phyloP scores from a whole-genome alignment of 2,888 invertebrate genomes.

The Alloplasta piceator region DNA sequence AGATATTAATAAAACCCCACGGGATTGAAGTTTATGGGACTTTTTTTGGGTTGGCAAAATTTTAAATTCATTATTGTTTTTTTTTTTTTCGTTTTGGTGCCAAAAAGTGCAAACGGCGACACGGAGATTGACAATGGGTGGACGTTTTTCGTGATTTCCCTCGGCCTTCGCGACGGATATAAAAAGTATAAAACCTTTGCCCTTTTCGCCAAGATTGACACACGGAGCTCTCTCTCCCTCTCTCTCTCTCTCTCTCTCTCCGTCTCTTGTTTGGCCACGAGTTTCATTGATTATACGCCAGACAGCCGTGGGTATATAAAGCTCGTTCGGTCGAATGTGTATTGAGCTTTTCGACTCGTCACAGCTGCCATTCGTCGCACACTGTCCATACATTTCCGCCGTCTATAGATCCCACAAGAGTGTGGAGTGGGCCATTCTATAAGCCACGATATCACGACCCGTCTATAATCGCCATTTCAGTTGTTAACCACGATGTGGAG shows the following conservation, averaged over 20 bases:
- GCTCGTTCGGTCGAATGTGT: conserved; percentile 37
- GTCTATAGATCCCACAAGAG: conserved; percentile 5
- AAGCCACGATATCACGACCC: conserved; percentile 18
- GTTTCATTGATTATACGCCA: conserved; percentile 51
- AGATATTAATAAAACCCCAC: no score
- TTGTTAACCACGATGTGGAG: conserved; percentile 25
- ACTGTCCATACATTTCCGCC: conserved; percentile 14
- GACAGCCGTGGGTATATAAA: conserved; percentile 24
- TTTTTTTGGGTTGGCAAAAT: no score
- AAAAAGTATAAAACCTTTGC: conserved; percentile 19
- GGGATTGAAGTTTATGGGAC: no score
- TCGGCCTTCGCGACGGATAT: conserved; percentile 23
- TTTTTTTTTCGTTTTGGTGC: background rate
- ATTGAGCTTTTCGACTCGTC: conserved; percentile 28
- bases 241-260: conserved; percentile 3
- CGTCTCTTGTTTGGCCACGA: conserved; percentile 5
- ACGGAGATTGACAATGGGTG: background rate
- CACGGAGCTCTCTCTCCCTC: conserved; percentile 4
- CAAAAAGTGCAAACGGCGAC: background rate
- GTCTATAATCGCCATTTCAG: conserved; percentile 1
- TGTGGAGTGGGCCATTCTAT: conserved; percentile 4
- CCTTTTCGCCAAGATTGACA: conserved; percentile 29
- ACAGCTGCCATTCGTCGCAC: conserved; percentile 56
- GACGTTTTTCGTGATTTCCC: conserved; percentile 6
- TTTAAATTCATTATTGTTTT: background rate